Base-by-base conservation (phyloP, 2,113 vertebrate genomes). In the Lota lota region DNA sequence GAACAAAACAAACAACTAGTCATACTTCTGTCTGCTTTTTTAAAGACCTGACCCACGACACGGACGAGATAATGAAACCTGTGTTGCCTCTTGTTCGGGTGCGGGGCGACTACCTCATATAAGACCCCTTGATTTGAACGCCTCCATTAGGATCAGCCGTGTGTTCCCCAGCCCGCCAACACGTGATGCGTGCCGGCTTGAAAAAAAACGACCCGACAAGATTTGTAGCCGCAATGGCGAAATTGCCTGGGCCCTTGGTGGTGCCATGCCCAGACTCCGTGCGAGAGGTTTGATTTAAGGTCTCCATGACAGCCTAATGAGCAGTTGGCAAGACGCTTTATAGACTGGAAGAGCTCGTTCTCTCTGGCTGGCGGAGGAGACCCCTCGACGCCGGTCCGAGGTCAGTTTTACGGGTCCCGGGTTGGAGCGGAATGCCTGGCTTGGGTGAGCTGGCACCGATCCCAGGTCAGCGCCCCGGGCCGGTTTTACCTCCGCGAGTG, bases 261-360 rank as follows among this genome's bases (percentile, higher is more conserved):
- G 85, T 72, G 77, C 79, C 81, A 73, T 79, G 88, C 76, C 87
- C 81, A 85, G 82, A 69, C 65, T 21, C 33, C 63, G 2, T 61
- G 59, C 20, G 54, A 63, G 24, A 59, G 79, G 51, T 10, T 57
- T 88, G 89, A 92, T 92, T 90, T 90, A 91, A 60, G 83, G 65
- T 74, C 15, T 66, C 68, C 78, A 73, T 86, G 88, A 92, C 76
- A 69, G 76, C 80, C 71, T 92, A 92, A 92, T 91, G 88, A 84
- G 28, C 70, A 85, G 84, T 75, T 88, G 66, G 66, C 61, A 72
- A 74, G 69, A 72, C 64, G 72, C 11, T 90, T 90, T 88, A 90
- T 70, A 76, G 87, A 90, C 85, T 85, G 78, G 90, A 82, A 79
- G 81, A 87, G 87, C 91, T 75, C 86, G 91, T 91, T 57, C 4